A percentile compares a stretch with the other conserved stretches of the same genome.
Evolutionary conservation across 2,888 invertebrate species (phyloP).

Genomic region (Drosophila leonis): DNA sequence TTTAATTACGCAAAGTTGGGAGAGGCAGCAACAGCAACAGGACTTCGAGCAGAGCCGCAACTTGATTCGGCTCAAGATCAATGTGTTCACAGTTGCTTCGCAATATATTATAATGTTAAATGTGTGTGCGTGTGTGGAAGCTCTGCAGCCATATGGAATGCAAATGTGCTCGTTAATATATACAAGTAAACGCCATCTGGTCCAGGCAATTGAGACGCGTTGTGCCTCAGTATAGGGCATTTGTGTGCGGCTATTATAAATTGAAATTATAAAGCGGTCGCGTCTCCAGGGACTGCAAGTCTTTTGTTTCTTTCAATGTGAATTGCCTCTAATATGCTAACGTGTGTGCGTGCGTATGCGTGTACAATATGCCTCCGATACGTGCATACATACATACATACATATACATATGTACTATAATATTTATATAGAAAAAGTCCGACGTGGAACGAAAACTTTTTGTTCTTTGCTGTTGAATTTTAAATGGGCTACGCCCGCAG

Average conservation of each 20-base stretch:
- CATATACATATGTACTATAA: not conserved
- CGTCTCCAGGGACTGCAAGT: not conserved
- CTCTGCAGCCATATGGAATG: not conserved
- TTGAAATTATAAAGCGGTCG: constrained; percentile 3
- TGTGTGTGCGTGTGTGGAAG: not conserved
- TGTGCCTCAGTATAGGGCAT: not conserved
- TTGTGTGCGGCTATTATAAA: constrained; percentile 2
- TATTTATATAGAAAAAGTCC: constrained; percentile 36
- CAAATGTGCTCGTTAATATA: constrained; percentile 5
- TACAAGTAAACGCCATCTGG: constrained; percentile 4
- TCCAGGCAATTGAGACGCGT: not conserved
- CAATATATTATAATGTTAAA: not conserved
- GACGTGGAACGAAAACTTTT: constrained; percentile 26
- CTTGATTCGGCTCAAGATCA: not conserved
- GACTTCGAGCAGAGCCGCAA: not conserved
- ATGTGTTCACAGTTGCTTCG: constrained; percentile 5
- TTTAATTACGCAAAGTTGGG: not conserved
- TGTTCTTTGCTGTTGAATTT: constrained; percentile 49
- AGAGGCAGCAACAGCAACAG: not conserved
- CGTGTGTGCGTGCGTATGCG: not conserved
- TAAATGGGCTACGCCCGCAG: constrained; percentile 52
- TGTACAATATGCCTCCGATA: not conserved
- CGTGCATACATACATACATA: not conserved
- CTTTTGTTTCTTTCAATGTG: constrained; percentile 1
- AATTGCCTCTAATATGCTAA: not conserved